These are phyloP conservation scores for Drosophila kanekoi DNA, from an alignment of 2,888 invertebrate genomes.

Conservation along the genomic window DNA sequence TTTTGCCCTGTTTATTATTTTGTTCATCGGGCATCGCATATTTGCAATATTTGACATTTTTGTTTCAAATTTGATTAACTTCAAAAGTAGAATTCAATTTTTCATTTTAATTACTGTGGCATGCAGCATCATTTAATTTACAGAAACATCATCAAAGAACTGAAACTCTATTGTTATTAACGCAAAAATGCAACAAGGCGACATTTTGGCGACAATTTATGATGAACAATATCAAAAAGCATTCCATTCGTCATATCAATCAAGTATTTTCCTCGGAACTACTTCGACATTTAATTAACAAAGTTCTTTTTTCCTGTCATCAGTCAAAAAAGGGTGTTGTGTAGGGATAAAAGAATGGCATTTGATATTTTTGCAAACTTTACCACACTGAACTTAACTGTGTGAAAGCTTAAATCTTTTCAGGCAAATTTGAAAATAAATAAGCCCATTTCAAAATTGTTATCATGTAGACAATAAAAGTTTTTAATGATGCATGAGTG, in stretches of 20 bases:
- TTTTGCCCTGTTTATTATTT: conserved; percentile 10
- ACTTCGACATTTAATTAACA: background rate
- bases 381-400: too few species aligned
- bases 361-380: too few species aligned
- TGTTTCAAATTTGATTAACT: conserved; percentile 40
- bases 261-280: background rate
- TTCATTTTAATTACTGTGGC: conserved; percentile 12
- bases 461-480: too few species aligned
- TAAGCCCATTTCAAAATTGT: too few species aligned
- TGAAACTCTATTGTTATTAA: background rate
- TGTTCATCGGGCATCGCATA: conserved; percentile 2
- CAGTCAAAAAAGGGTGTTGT: background rate
- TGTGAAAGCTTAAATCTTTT: too few species aligned
- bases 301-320: background rate
- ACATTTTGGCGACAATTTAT: too few species aligned
- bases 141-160: background rate
- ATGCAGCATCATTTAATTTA: background rate
- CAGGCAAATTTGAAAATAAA: too few species aligned
- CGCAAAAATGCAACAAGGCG: background rate
- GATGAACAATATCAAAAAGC: too few species aligned
- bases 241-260: too few species aligned
- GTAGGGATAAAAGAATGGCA: background rate
- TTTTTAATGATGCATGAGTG: too few species aligned
- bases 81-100: conserved; percentile 30
- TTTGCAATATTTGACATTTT: conserved; percentile 21